Evolutionary conservation across 2,797 vertebrate species (phyloP), one percentile per base, ranked within the genome.

Genomic region (Ceryle rudis): DNA sequence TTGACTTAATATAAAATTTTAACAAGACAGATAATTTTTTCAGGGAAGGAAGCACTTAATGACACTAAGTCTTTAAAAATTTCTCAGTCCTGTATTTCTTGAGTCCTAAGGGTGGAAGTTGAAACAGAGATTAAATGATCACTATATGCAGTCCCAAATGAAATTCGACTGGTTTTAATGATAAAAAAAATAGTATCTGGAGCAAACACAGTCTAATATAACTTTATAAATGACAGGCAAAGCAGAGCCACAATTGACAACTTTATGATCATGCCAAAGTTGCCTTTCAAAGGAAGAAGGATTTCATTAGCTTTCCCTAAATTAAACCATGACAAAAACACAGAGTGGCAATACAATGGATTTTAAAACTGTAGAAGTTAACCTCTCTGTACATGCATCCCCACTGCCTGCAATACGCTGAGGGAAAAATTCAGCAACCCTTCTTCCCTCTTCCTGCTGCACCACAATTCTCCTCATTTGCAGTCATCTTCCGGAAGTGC

Each of bases 31-130:
- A 16, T 12, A 72, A 46, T 80, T 86, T 64, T 83, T 82, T 74
- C 70, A 93, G 52, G 41, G 22, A 75, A 83, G 42, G 26, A 94
- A 82, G n/a, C 6, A 51, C 39, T 91, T 87, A 67, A 82, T 47
- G 29, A 74, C 42, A 84, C 5, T 7, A 52, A 74, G 52, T 74
- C 35, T 64, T 19, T n/a, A 82, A 77, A 95, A 90, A 42, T 19
- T 66, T 57, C 25, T 87, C 33, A 35, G 4, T 51, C 74, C 42
- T 55, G 28, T n/a, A 92, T 90, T 92, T 80, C n/a, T 51, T 51
- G 15, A 74, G 46, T 89, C 35, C 20, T 35, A 51, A 35, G 15
- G 14, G 17, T 54, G 3, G 33, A 91, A 92, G 46, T 70, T 10
- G 9, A 89, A 37, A 57, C 33, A 9, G 23, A 85, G 54, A 67